phyloP scores from a whole-genome alignment of 2,888 invertebrate species.

The Melanophora roralis region DNA sequence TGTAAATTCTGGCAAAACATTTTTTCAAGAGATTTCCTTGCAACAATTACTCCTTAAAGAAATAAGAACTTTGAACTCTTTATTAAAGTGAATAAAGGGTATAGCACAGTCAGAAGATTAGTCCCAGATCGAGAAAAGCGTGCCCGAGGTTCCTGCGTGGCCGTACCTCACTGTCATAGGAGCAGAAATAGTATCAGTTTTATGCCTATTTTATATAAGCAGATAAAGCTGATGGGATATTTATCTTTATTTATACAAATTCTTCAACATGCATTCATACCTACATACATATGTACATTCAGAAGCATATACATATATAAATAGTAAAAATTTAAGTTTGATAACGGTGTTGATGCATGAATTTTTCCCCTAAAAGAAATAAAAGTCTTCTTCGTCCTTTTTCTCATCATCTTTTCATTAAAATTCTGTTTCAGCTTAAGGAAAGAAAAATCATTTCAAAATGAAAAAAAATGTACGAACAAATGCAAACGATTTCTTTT shows the following conservation, averaged over 20 bases:
- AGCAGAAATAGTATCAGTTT: too few species aligned
- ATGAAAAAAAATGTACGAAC: neutral
- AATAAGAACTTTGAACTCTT: too few species aligned
- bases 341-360: conserved; percentile 37
- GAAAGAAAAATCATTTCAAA: neutral
- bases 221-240: conserved; percentile 25
- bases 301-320: neutral
- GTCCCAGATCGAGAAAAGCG: too few species aligned
- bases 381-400: conserved; percentile 11
- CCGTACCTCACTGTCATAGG: too few species aligned
- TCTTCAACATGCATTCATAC: too few species aligned
- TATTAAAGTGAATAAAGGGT: too few species aligned
- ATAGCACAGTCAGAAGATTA: too few species aligned
- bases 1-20: too few species aligned
- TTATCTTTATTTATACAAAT: neutral
- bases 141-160: too few species aligned
- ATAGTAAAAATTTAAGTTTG: conserved; percentile 7
- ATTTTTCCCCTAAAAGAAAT: conserved; percentile 13
- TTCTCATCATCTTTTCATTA: conserved; percentile 15
- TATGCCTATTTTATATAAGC: neutral
- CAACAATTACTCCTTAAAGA: too few species aligned
- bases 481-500: conserved; percentile 39
- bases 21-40: too few species aligned
- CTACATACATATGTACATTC: too few species aligned
- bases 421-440: conserved; percentile 27